Conservation (phyloP, 2,113 vertebrate species). For the Perca schrenkii region DNA sequence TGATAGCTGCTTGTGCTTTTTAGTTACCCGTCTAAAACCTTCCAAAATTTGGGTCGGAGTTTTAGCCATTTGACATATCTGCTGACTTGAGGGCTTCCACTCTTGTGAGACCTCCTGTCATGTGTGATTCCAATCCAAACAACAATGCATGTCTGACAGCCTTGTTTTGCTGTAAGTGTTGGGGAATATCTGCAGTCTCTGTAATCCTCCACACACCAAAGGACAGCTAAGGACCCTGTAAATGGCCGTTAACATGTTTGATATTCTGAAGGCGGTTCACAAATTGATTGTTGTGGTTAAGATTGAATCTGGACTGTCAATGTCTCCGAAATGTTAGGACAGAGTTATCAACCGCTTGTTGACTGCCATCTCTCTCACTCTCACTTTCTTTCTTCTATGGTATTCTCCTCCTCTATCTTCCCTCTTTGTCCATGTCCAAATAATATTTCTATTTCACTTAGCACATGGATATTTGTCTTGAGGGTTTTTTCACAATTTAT, state of each 20-base stretch:
- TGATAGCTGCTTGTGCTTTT: neutral
- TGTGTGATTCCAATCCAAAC: conserved; percentile 37
- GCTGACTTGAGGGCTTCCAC: conserved; percentile 30
- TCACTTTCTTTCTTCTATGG: neutral
- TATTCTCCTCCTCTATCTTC: neutral
- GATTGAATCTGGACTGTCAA: conserved; percentile 64
- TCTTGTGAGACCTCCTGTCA: conserved; percentile 18
- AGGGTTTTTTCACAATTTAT: no score
- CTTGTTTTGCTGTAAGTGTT: neutral
- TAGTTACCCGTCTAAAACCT: neutral
- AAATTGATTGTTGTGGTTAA: conserved; percentile 42
- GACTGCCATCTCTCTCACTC: neutral
- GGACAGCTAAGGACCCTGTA: conserved; percentile 42
- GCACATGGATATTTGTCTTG: neutral
- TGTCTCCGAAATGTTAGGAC: conserved; percentile 57
- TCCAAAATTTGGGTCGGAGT: neutral
- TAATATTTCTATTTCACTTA: neutral
- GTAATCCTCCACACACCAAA: conserved; percentile 31
- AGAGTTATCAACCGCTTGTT: conserved; percentile 31
- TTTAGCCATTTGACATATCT: conserved; percentile 1
- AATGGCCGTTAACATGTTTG: conserved; percentile 50
- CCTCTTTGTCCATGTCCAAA: neutral
- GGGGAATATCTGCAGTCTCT: conserved; percentile 8
- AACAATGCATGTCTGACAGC: conserved; percentile 4
- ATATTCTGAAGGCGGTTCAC: conserved; percentile 15